These are phyloP conservation scores for Toxostoma redivivum DNA, from an alignment of 2,113 vertebrate genomes.

Conservation along the genomic window DNA sequence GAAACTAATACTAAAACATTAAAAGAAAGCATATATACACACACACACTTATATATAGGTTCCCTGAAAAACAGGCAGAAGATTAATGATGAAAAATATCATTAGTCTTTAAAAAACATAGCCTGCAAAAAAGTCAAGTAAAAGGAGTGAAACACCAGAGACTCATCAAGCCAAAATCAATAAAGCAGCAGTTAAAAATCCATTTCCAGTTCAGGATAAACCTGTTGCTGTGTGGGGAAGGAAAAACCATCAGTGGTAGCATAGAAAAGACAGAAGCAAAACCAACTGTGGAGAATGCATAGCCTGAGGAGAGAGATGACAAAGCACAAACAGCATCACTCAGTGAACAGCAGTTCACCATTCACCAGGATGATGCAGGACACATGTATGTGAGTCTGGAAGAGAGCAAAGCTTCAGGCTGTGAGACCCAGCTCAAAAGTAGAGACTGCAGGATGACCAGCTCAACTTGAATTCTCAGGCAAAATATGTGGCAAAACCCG, in stretches of 20 bases:
- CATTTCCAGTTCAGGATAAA: slow-evolving; percentile 25
- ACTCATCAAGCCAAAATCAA: slow-evolving; percentile 33
- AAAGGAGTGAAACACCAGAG: background rate
- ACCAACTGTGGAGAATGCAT: background rate
- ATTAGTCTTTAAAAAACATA: slow-evolving; percentile 17
- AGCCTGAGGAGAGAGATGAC: background rate
- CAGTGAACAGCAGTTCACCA: background rate
- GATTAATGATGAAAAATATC: background rate
- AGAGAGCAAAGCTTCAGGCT: background rate
- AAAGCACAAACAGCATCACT: background rate
- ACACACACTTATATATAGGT: fast-evolving
- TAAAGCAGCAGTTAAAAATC: slow-evolving; percentile 40
- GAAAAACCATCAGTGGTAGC: slow-evolving; percentile 2
- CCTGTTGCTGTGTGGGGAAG: background rate
- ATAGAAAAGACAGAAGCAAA: slow-evolving; percentile 9
- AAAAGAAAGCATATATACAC: background rate
- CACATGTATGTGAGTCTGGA: background rate
- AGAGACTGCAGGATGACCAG: background rate
- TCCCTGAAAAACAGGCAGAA: background rate
- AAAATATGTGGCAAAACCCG: background rate
- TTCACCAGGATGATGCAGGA: background rate
- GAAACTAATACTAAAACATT: background rate
- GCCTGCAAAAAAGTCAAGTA: background rate
- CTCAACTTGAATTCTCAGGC: background rate
- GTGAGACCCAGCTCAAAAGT: background rate